A percentile compares a stretch with the other conserved stretches of the same genome.
These are phyloP conservation scores for Agrotis ipsilon DNA, from an alignment of 2,888 invertebrate species.

Conservation along the genomic window DNA sequence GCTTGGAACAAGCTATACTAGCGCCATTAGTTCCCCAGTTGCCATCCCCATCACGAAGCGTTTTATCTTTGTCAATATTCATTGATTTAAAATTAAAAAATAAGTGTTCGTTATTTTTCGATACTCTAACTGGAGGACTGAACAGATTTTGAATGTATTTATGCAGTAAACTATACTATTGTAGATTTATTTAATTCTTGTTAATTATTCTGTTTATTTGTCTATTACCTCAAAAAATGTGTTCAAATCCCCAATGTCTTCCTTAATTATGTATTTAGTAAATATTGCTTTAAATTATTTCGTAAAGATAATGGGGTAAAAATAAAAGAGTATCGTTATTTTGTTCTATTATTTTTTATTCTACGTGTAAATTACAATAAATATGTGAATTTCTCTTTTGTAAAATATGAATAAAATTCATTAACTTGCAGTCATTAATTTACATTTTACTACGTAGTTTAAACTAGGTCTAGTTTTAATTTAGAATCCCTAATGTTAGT, in stretches of 20 bases:
- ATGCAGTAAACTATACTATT: too few relatives aligned
- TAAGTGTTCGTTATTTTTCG: too few relatives aligned
- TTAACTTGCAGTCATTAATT: constrained; percentile 44
- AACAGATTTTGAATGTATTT: too few relatives aligned
- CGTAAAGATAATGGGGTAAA: neutral
- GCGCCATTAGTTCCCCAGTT: too few relatives aligned
- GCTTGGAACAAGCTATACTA: too few relatives aligned
- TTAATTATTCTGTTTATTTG: too few relatives aligned
- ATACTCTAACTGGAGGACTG: too few relatives aligned
- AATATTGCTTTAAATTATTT: constrained; percentile 39
- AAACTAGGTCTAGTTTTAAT: constrained; percentile 17
- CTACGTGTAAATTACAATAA: constrained; percentile 40
- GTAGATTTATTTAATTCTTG: too few relatives aligned
- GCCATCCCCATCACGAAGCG: too few relatives aligned
- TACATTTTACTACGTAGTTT: constrained; percentile 43
- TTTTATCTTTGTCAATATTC: too few relatives aligned
- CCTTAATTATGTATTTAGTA: constrained; percentile 3
- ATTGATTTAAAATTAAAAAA: too few relatives aligned
- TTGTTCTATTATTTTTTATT: constrained; percentile 46
- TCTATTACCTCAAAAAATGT: neutral
- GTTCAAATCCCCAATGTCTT: constrained; percentile 22
- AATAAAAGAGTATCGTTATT: constrained; percentile 46
- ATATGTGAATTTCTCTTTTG: constrained; percentile 35
- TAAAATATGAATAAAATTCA: constrained; percentile 47
- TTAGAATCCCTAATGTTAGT: constrained; percentile 12